These are phyloP conservation scores for Lampris megalopsis DNA, from an alignment of 2,113 vertebrate species.

Conservation along the genomic window DNA sequence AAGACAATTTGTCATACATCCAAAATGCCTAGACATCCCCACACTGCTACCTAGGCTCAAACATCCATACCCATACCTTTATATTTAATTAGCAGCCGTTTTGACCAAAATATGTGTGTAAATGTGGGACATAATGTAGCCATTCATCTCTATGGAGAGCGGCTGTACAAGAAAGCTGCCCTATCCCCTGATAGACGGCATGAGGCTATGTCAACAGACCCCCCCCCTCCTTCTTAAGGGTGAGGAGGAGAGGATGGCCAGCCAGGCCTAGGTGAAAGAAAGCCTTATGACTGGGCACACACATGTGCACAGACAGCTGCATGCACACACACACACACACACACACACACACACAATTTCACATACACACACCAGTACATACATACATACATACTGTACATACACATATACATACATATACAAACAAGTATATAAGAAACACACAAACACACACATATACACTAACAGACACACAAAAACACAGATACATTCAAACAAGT, in stretches of 20 bases:
- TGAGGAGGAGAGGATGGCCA: conserved; percentile 58
- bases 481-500: too few relatives aligned
- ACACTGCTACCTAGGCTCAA: background rate
- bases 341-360: background rate
- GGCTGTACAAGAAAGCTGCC: conserved; percentile 45
- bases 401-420: conserved; percentile 14
- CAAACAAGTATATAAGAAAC: background rate
- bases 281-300: conserved; percentile 59
- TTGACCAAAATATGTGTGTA: too few relatives aligned
- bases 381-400: background rate
- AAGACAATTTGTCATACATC: background rate
- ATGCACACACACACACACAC: conserved; percentile 21
- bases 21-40: background rate
- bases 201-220: conserved; percentile 72
- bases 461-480: too few relatives aligned
- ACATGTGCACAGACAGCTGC: conserved; percentile 15
- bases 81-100: conserved; percentile 33
- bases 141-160: conserved; percentile 66
- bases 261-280: conserved; percentile 67
- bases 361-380: background rate
- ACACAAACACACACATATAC: too few relatives aligned
- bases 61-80: conserved; percentile 31
- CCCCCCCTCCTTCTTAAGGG: conserved; percentile 24
- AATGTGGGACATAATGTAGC: conserved; percentile 64
- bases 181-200: conserved; percentile 63